Conservation (phyloP, 1,140 invertebrate species). For the Drosophila subpulchrella region DNA sequence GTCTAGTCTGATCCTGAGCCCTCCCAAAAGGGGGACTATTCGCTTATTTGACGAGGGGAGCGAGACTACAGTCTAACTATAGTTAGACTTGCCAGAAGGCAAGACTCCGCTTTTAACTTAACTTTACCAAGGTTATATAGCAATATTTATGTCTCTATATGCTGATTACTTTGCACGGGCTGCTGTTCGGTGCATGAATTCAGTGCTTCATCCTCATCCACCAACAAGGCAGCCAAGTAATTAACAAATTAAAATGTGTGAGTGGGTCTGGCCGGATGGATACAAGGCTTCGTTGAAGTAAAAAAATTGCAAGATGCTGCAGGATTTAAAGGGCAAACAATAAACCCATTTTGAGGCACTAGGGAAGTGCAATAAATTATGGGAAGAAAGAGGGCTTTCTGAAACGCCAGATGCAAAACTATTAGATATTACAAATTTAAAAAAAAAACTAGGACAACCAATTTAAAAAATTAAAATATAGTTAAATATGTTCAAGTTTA, state of each 20-base stretch:
- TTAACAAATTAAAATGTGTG: constrained; percentile 80
- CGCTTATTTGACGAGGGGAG: neutral
- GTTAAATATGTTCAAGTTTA: neutral
- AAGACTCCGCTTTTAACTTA: neutral
- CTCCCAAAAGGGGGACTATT: constrained; percentile 4
- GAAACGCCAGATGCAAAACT: neutral
- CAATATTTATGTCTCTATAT: constrained; percentile 36
- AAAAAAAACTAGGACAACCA: too few species aligned
- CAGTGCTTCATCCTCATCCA: constrained; percentile 32
- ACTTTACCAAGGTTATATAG: too few species aligned
- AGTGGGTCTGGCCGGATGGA: neutral
- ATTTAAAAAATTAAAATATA: neutral
- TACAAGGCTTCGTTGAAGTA: neutral
- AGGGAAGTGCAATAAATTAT: neutral
- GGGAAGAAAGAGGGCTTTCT: neutral
- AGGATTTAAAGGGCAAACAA: neutral
- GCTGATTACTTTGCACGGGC: constrained; percentile 64
- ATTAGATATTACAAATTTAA: neutral
- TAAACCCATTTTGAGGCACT: constrained; percentile 10
- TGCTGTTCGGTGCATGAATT: constrained; percentile 64
- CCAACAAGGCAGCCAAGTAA: constrained; percentile 65
- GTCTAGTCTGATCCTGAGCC: neutral
- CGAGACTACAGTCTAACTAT: too few species aligned
- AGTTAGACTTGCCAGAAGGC: too few species aligned
- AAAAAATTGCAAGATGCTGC: neutral